These are phyloP conservation scores for Pseudochirops cupreus DNA, from an alignment of 2,797 vertebrate genomes.

Conservation along the genomic window DNA sequence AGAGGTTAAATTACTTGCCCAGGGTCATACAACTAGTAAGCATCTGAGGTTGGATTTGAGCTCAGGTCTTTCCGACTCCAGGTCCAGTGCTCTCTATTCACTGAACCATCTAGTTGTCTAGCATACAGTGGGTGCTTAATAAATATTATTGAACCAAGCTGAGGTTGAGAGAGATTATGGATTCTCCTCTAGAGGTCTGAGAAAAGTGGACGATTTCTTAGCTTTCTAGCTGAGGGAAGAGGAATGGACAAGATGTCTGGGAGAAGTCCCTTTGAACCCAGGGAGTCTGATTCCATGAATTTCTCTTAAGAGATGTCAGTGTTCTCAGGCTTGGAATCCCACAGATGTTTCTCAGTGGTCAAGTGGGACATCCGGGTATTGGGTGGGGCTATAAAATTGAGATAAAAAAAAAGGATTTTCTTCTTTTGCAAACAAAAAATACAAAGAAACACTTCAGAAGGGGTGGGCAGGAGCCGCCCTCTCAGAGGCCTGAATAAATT, in stretches of 20 bases:
- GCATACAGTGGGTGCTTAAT: background rate
- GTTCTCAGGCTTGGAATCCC: background rate
- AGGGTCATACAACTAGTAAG: background rate
- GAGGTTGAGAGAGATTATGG: background rate
- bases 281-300: background rate
- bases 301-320: background rate
- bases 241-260: background rate
- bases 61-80: background rate
- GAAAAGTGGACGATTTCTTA: background rate
- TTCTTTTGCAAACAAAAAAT: conserved; percentile 68
- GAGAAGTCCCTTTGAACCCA: background rate
- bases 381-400: conserved; percentile 55
- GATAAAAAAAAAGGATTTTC: conserved; percentile 70
- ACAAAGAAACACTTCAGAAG: conserved; percentile 81
- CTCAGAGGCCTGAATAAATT: conserved; percentile 13
- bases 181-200: background rate
- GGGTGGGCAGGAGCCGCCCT: conserved; percentile 39
- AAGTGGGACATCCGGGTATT: background rate
- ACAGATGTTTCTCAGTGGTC: background rate
- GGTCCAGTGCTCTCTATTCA: background rate
- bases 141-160: background rate
- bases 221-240: background rate
- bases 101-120: background rate
- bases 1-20: background rate
- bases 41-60: background rate